Evolutionary conservation across 2,888 invertebrate genomes (phyloP), one percentile per base, ranked within the genome.

Genomic region (Caenorhabditis japonica): DNA sequence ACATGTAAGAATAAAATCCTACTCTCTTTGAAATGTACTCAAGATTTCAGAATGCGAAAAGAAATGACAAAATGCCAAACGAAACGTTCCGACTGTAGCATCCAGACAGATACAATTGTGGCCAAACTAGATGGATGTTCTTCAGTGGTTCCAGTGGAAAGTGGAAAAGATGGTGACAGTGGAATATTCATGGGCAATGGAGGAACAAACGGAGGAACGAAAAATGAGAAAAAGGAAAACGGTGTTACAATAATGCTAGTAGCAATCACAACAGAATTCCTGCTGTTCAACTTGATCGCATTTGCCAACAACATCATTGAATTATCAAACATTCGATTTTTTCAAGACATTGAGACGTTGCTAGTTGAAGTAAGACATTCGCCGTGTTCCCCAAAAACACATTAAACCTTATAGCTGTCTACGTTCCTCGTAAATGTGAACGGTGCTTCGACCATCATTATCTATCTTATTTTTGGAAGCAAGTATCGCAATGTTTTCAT

Each of bases 241-340:
- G 80, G 80, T 33, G 80, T 84, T 17, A 83, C 84, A 8, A 71
- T 84, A 2, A 85, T 85, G 85, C 74, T 85, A 36, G 80, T 85
- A 27, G 84, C 83, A 13, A 84, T 85, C 52, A 84, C 83, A 23
- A 79, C 83, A 4, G 81, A 82, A 34, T 85, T 85, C 61, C 73
- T 85, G 38, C 58, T 82, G 21, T 85, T 85, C 76, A 85, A 85
- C 68, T 51, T 83, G 21, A 74, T 85, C 41, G 85, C 84, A 2
- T 84, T 85, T 55, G 74, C 82, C 43, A 85, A 82, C 51, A 85
- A 85, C 60, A 77, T 85, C 25, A 75, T 85, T 41, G 85, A 85
- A 44, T 56, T 85, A 21, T 73, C 66, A 10, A 73, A 53, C 17
- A 73, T 66, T 43, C 66, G 73, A 12, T 73, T 73, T 30, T 73